Evolutionary conservation across 2,113 vertebrate genomes (phyloP), one percentile per base, ranked within the genome.

Genomic region (Triplophysa tibetana): DNA sequence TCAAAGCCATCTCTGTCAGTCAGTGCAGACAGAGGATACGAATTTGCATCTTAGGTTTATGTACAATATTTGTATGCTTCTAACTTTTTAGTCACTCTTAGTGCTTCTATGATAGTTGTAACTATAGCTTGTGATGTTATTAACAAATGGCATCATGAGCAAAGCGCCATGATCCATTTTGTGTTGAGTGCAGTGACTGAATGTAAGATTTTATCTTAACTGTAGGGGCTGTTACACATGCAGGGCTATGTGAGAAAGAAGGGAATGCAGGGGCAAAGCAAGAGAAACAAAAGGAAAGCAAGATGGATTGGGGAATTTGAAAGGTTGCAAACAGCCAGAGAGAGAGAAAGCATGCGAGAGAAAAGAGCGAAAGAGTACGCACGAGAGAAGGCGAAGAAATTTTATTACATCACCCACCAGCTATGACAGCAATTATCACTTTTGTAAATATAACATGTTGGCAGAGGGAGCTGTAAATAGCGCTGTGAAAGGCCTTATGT

Each of bases 101-200:
- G 87, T 84, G 85, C 89, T 90, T 84, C 85, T 83, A 82, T 91
- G 79, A 85, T 64, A 88, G 86, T 84, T 89, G 75, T 89, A 88
- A 90, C 80, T 81, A 77, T 81, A 82, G 85, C 87, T 87, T 77
- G 88, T 85, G 85, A 68, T 87, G 86, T 45, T 45, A 10, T 12
- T 45, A 45, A 29, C 24, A 17, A 65, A 64, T 52, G 38, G 61
- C 12, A 65, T 33, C 50, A 21, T 54, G 23, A 75, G 33, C n/a
- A 60, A 62, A 63, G 43, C 4, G 43, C 48, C 56, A 19, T 8
- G 24, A 24, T 75, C 38, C 70, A 26, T 43, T 73, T 50, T 50
- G 33, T 14, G 14, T 50, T 12, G 48, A 50, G 4, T 58, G 29
- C 12, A 73, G 70, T 13, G 33, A 74, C 60, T 21, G 52, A 72